phyloP scores from a whole-genome alignment of 2,113 vertebrate species.

The Archocentrus centrarchus region DNA sequence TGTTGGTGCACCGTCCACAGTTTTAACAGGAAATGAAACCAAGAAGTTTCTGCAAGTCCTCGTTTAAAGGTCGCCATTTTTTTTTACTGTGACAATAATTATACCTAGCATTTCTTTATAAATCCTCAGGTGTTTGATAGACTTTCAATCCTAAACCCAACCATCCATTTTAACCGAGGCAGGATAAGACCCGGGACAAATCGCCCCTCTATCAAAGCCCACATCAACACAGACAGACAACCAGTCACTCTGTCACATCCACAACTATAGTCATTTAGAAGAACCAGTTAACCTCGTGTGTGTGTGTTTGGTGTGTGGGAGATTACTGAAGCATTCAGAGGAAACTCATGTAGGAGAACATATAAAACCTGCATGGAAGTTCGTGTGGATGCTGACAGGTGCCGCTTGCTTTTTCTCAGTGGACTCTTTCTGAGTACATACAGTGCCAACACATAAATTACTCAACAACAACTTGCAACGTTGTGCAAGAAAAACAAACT shows the following conservation, averaged over 20 bases:
- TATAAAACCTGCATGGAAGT: not conserved
- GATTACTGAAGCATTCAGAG: not conserved
- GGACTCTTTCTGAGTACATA: not conserved
- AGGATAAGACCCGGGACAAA: fast-evolving
- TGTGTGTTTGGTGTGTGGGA: not conserved
- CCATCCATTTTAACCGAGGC: not conserved
- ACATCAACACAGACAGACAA: not conserved
- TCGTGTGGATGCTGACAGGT: not conserved
- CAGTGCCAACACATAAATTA: not conserved
- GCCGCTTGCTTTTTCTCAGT: not conserved
- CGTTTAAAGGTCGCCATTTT: not conserved
- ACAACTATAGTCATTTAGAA: not conserved
- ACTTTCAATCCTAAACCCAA: not conserved
- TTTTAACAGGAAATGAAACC: not conserved
- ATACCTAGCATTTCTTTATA: not conserved
- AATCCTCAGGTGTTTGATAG: not conserved
- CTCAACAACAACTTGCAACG: not conserved
- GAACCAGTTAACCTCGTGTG: not conserved
- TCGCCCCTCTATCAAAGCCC: fast-evolving
- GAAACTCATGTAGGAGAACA: not conserved
- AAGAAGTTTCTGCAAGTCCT: not conserved
- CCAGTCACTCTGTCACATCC: not conserved
- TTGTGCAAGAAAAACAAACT: not conserved
- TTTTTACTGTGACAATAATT: not conserved
- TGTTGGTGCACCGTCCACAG: not conserved